A percentile compares a stretch with the other conserved stretches of the same genome.
Conservation (phyloP, 2,888 invertebrate genomes). For the Amitus sp. region DNA sequence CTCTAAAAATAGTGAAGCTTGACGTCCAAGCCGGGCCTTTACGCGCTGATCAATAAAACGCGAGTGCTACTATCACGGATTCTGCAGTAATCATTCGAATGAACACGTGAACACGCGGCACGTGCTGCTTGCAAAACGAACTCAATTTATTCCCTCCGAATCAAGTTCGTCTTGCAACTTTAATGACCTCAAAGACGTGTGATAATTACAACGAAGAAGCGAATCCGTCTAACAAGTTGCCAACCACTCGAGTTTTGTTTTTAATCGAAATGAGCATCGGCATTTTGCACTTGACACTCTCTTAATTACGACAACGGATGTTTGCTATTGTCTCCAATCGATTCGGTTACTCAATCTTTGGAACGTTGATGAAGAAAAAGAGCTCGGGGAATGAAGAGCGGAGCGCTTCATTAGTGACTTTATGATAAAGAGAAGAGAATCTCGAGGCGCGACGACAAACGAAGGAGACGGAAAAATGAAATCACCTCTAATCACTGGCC, state of each 20-base stretch:
- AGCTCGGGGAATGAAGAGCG: conserved; percentile 41
- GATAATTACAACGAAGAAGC: conserved; percentile 34
- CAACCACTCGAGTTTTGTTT: conserved; percentile 31
- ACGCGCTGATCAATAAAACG: conserved; percentile 4
- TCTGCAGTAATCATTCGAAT: neutral
- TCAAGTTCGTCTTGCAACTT: conserved; percentile 25
- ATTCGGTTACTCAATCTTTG: conserved; percentile 48
- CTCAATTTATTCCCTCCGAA: conserved; percentile 32
- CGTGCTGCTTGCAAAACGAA: conserved; percentile 16
- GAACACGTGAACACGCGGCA: neutral
- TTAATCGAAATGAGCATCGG: conserved; percentile 25
- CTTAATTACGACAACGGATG: conserved; percentile 31
- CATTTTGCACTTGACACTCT: conserved; percentile 38
- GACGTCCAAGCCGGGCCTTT: conserved; percentile 2
- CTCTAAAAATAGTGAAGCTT: neutral
- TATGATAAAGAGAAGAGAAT: conserved; percentile 53
- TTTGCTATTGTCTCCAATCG: conserved; percentile 43
- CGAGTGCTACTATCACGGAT: neutral
- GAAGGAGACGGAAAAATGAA: conserved; percentile 48
- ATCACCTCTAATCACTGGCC: conserved; percentile 57
- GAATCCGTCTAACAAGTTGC: conserved; percentile 28
- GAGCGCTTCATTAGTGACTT: conserved; percentile 59
- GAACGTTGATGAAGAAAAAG: conserved; percentile 20
- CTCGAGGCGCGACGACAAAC: conserved; percentile 10
- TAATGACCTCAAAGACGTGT: conserved; percentile 32